These are phyloP conservation scores for Nibea albiflora DNA, from an alignment of 2,113 vertebrate species.

Conservation along the genomic window DNA sequence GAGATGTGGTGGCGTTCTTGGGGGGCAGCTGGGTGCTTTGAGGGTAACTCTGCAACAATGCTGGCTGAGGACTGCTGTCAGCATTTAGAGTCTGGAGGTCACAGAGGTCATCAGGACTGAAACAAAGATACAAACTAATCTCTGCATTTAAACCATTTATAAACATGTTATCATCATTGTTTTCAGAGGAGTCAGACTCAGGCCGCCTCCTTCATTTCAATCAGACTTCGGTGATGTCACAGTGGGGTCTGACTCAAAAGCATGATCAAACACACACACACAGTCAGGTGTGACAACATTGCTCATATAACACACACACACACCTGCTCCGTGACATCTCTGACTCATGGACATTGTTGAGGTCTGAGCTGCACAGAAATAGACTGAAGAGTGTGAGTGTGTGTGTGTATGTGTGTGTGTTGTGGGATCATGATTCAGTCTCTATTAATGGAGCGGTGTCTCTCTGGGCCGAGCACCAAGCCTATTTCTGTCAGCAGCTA, in stretches of 20 bases:
- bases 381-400: slow-evolving; percentile 27
- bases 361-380: slow-evolving; percentile 34
- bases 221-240: no score
- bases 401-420: slow-evolving; percentile 28
- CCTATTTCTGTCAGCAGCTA: slow-evolving; percentile 28
- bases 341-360: slow-evolving; percentile 49
- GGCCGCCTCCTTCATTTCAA: no score
- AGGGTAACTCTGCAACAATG: slow-evolving; percentile 31
- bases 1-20: background rate
- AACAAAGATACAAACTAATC: slow-evolving; percentile 22
- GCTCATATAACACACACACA: background rate
- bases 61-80: slow-evolving; percentile 48
- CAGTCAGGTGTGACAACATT: background rate
- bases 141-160: no score
- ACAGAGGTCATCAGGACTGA: slow-evolving; percentile 76
- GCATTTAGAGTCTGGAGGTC: slow-evolving; percentile 60
- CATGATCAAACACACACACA: background rate
- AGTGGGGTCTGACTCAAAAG: no score
- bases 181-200: no score
- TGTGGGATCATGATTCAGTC: slow-evolving; percentile 50
- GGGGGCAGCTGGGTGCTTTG: background rate
- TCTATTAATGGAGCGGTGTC: slow-evolving; percentile 62
- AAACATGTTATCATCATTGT: no score
- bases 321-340: background rate
- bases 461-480: slow-evolving; percentile 26